Base-by-base conservation (phyloP, 1,140 invertebrate genomes). In the Leptinotarsa texana region DNA sequence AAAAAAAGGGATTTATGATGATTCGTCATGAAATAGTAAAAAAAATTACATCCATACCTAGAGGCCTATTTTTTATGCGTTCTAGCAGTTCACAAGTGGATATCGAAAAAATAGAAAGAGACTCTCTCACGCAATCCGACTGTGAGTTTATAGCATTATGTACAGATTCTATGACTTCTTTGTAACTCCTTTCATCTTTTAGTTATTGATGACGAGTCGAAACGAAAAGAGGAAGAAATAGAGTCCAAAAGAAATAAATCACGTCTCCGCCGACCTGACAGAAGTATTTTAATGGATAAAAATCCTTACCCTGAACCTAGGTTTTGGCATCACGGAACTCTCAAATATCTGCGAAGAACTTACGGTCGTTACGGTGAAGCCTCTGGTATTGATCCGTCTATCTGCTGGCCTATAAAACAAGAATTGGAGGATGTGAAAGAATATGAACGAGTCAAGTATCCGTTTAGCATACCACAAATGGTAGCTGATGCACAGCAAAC, bases 361-460 rank as follows among this genome's bases (percentile, higher is more conserved):
- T 88, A 89, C 77, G 92, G 90, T 1, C 85, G 84, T 6, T 92
- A 91, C 81, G 92, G 92, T 1, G 78, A 84, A 4, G 80, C 77
- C 15, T 87, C 87, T 61, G 85, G 85, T 18, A 80, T 88, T 3
- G 82, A 87, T 75, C 87, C 87, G 4, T 77, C 85, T 24, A 86
- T 91, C 17, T 89, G 87, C 77, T 93, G 91, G 88, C 88, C 88
- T 49, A 87, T 86, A 0, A 80, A 85, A 69, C 48, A 88, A 77
- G 91, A 92, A 71, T 83, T 93, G 27, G 79, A 85, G 63, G 87
- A 90, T 68, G 82, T 76, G 70, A 79, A 87, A 67, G 89, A 92
- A 84, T 92, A 90, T 82, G 91, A 93, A 84, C 84, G 84, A 75
- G 82, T 91, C 18, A 87, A 87, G 48, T 89, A 87, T 80, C 90